Evolutionary conservation across 2,888 invertebrate species (phyloP).

Genomic region (Eurytoma californica): DNA sequence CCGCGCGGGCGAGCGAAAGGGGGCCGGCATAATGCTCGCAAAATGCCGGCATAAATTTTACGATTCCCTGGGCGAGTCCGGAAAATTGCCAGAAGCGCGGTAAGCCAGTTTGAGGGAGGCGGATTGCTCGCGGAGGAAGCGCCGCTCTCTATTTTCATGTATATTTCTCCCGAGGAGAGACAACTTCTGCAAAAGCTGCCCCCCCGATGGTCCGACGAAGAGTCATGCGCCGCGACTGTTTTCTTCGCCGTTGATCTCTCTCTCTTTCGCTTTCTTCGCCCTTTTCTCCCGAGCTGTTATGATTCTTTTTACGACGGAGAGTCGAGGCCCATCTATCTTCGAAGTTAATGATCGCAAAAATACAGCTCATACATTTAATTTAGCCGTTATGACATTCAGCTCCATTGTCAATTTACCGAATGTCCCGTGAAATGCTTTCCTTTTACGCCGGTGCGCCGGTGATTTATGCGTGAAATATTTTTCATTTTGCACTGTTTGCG

Average conservation of each 20-base stretch:
- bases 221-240: background rate
- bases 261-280: background rate
- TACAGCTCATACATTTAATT: constrained; percentile 44
- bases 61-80: constrained; percentile 58
- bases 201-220: background rate
- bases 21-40: constrained; percentile 60
- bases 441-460: too few relatives aligned
- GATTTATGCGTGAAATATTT: background rate
- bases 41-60: constrained; percentile 66
- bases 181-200: constrained; percentile 41
- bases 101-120: constrained; percentile 52
- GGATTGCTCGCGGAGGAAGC: constrained; percentile 12
- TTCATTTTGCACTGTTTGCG: too few relatives aligned
- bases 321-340: constrained; percentile 14
- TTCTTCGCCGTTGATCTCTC: constrained; percentile 16
- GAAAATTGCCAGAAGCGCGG: constrained; percentile 61
- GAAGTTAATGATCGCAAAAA: constrained; percentile 52
- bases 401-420: constrained; percentile 29
- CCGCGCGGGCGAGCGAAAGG: background rate
- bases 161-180: constrained; percentile 45
- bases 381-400: constrained; percentile 11
- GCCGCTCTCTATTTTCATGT: constrained; percentile 50
- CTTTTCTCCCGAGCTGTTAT: background rate
- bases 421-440: background rate
- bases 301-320: constrained; percentile 49